Base-by-base conservation (phyloP, 2,113 vertebrate species). In the Chloroceryle aenea region DNA sequence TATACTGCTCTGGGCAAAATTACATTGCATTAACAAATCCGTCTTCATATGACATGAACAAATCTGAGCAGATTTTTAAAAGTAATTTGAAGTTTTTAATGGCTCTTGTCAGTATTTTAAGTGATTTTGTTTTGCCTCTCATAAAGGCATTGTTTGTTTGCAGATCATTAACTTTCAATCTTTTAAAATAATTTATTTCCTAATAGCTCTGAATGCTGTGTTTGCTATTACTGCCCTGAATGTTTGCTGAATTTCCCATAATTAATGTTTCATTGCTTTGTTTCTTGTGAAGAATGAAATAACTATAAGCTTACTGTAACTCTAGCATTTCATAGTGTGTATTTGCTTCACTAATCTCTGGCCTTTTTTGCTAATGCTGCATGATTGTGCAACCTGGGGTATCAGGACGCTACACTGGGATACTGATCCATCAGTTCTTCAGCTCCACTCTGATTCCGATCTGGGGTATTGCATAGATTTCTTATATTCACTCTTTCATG, bases 321-420 rank as follows among this genome's bases (percentile, higher is more conserved):
- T 95, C 96, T 98, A 97, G 94, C 91, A 77, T 94, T 98, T 97
- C 56, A 75, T 97, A 98, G 97, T 95, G 36, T 98, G 69, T 98
- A 95, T 98, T 98, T 98, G 98, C 98, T 98, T 98, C 88, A 98
- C 98, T 98, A 98, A 98, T 97, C 96, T 98, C 90, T 98, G 97
- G 95, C 97, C 98, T 98, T 98, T 99, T 98, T 99, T 98, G 98
- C 98, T 99, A 99, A 99, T 98, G 98, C 98, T 98, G 98, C 99
- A 98, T 99, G 98, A 98, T 99, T 98, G 99, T 98, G 98, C 98
- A 98, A 99, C 99, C 99, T 99, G 91, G 95, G 94, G 89, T 97
- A 98, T 98, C 99, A 99, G 99, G 99, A 99, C 99, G 98, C 99
- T 99, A 98, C 99, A 99, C 97, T 99, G 99, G 99, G 99, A 99